Conservation (phyloP, 2,113 vertebrate genomes). For the Osmerus eperlanus region DNA sequence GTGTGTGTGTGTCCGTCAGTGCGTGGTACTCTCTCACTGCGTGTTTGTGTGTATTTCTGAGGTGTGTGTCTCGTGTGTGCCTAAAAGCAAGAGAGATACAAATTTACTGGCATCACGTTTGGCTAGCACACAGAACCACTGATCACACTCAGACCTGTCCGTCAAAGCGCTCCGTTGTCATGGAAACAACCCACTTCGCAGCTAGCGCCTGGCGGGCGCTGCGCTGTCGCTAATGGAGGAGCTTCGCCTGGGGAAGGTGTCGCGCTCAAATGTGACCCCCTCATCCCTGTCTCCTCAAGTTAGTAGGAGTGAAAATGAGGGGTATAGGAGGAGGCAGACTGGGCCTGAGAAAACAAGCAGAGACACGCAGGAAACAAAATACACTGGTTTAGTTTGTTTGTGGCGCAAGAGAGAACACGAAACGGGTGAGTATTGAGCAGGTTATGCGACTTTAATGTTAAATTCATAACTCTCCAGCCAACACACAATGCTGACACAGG, state of each 20-base stretch:
- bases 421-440: too few relatives aligned
- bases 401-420: too few relatives aligned
- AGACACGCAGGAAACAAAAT: too few relatives aligned
- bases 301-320: conserved; percentile 25
- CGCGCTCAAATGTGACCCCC: conserved; percentile 47
- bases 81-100: conserved; percentile 16
- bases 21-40: too few relatives aligned
- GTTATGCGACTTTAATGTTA: too few relatives aligned
- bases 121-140: conserved; percentile 48
- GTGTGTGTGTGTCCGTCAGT: neutral
- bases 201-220: conserved; percentile 51
- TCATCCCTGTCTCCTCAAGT: conserved; percentile 39
- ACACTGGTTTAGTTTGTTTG: too few relatives aligned
- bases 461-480: too few relatives aligned
- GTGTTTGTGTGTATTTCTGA: conserved; percentile 1
- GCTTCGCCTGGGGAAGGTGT: conserved; percentile 40
- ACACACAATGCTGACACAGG: too few relatives aligned
- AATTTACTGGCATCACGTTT: conserved; percentile 25
- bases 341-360: neutral
- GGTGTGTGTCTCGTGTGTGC: conserved; percentile 12
- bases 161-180: conserved; percentile 69
- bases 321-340: conserved; percentile 14
- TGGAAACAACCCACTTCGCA: conserved; percentile 80
- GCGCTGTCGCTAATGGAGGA: conserved; percentile 55
- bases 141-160: conserved; percentile 64